Percentiles rank a stretch among this genome's conserved stretches.
phyloP scores from a whole-genome alignment of 2,888 invertebrate species.

The Ischnura elegans region DNA sequence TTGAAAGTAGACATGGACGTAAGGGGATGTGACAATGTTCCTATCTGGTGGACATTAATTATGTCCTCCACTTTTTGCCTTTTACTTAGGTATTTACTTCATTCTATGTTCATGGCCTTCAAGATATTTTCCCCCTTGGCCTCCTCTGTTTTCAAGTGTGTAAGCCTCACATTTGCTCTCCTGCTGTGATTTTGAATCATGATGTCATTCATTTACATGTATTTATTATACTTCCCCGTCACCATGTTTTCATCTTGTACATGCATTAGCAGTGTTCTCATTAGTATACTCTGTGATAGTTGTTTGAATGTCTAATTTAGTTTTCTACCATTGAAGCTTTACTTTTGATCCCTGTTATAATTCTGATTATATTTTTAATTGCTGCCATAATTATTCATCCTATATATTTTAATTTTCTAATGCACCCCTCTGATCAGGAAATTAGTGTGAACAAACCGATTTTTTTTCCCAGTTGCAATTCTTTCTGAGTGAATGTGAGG shows the following conservation, averaged over 20 bases:
- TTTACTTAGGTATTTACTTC: slow-evolving; percentile 19
- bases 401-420: neutral
- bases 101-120: slow-evolving; percentile 1
- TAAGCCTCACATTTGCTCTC: slow-evolving; percentile 29
- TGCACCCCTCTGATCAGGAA: neutral
- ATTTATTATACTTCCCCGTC: slow-evolving; percentile 36
- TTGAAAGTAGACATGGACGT: neutral
- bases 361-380: slow-evolving; percentile 1
- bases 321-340: neutral
- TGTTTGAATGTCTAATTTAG: neutral
- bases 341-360: neutral
- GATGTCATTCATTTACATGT: neutral
- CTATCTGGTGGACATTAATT: slow-evolving; percentile 43
- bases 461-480: neutral
- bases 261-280: neutral
- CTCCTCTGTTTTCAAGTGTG: slow-evolving; percentile 15
- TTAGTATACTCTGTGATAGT: slow-evolving; percentile 14
- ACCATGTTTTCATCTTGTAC: neutral
- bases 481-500: neutral
- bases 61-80: slow-evolving; percentile 29
- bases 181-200: neutral
- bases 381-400: neutral
- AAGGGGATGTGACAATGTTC: slow-evolving; percentile 50
- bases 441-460: neutral
- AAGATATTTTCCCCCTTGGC: slow-evolving; percentile 15